Evolutionary conservation across 2,113 vertebrate genomes (phyloP).

Genomic region (Calyptommatus sinebrachiatus): DNA sequence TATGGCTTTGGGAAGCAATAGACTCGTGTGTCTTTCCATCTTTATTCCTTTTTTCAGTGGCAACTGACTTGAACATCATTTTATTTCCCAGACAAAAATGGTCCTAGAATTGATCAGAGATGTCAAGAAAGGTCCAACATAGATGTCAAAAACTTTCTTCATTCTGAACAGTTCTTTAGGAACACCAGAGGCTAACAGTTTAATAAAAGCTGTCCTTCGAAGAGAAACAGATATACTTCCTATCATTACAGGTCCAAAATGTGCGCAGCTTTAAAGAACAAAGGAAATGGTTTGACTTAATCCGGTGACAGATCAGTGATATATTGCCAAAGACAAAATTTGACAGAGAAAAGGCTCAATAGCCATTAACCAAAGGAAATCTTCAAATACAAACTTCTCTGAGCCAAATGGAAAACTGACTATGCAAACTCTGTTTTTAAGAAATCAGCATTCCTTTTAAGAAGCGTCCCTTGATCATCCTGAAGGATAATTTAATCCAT

Average conservation of each 20-base stretch:
- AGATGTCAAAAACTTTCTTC: no score
- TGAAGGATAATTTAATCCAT: not conserved
- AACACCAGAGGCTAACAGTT: no score
- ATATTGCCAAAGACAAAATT: not conserved
- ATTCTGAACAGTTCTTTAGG: no score
- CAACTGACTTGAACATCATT: no score
- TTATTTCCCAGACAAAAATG: no score
- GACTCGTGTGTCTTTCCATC: no score
- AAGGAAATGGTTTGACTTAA: not conserved
- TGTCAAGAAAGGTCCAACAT: no score
- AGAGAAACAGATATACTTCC: not conserved
- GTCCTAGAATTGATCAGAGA: no score
- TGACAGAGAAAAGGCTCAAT: not conserved
- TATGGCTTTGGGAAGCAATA: no score
- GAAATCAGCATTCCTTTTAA: not conserved
- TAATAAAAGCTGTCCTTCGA: no score
- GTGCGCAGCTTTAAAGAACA: not conserved
- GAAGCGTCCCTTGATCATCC: not conserved
- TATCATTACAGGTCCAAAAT: not conserved
- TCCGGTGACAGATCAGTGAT: not conserved
- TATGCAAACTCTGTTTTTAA: not conserved
- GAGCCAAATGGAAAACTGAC: not conserved
- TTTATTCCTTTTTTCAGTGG: no score
- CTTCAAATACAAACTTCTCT: not conserved
- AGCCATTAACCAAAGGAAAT: not conserved